Evolutionary conservation across 1,140 invertebrate genomes (phyloP).

Genomic region (Papilio aristodemus): DNA sequence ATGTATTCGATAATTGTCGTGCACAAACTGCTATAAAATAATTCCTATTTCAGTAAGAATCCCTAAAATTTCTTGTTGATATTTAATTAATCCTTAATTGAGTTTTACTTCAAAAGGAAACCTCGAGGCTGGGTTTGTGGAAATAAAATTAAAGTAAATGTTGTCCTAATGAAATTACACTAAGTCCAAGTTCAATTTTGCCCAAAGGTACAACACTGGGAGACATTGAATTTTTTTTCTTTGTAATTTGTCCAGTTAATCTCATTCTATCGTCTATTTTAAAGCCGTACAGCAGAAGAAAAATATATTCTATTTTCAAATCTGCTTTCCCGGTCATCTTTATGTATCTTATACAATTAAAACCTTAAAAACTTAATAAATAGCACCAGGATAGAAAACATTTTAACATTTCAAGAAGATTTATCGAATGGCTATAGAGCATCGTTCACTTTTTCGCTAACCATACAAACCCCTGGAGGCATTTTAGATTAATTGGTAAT

Average conservation of each 20-base stretch:
- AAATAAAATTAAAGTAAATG: constrained; percentile 26
- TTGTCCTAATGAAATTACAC: constrained; percentile 26
- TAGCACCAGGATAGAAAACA: no score
- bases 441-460: background rate
- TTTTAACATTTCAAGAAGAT: background rate
- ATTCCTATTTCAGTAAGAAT: constrained; percentile 1
- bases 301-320: no score
- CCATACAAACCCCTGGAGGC: background rate
- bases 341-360: no score
- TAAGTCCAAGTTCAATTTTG: constrained; percentile 9
- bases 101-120: constrained; percentile 30
- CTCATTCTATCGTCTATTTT: no score
- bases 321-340: no score
- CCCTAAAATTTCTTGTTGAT: constrained; percentile 26
- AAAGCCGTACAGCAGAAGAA: no score
- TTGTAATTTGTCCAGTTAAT: background rate
- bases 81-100: constrained; percentile 31
- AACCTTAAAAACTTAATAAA: no score
- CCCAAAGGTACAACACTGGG: background rate
- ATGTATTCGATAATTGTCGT: background rate
- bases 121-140: constrained; percentile 1
- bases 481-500: background rate
- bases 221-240: background rate
- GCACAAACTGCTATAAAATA: background rate
- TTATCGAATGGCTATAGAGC: background rate